A percentile compares a stretch with the other conserved stretches of the same genome.
phyloP scores from a whole-genome alignment of 2,113 vertebrate genomes.

The Stomatorhinus ivindoensis region DNA sequence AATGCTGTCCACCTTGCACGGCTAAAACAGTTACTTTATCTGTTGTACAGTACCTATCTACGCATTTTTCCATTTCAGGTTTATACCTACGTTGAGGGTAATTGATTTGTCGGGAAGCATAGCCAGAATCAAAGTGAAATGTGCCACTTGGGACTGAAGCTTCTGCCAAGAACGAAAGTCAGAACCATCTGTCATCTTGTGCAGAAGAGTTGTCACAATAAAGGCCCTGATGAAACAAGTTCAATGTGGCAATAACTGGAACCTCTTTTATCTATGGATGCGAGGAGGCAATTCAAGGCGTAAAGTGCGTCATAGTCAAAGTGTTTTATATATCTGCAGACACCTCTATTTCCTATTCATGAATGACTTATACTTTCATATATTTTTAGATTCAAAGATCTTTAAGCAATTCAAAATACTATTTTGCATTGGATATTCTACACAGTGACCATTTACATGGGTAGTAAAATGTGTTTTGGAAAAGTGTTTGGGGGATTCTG shows the following conservation, averaged over 20 bases:
- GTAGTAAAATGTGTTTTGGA: not conserved
- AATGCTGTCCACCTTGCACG: not conserved
- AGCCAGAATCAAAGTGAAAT: not conserved
- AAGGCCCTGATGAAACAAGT: not conserved
- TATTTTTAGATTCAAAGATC: not conserved
- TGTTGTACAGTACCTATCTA: not conserved
- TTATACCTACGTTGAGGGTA: not conserved
- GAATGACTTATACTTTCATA: not conserved
- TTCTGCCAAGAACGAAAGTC: not conserved
- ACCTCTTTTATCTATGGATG: not conserved
- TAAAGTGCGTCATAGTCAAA: not conserved
- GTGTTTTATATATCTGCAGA: not conserved
- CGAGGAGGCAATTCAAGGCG: not conserved
- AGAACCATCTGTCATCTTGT: slow-evolving; percentile 22
- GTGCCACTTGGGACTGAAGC: not conserved
- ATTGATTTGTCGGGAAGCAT: not conserved
- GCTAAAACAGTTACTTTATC: not conserved
- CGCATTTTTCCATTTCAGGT: not conserved
- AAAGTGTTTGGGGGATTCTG: not conserved
- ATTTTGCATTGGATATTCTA: not conserved
- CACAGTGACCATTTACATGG: not conserved
- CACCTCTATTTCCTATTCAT: not conserved
- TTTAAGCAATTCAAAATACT: not conserved
- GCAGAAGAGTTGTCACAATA: slow-evolving; percentile 4
- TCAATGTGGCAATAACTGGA: not conserved